phyloP scores from a whole-genome alignment of 2,113 vertebrate species.

The Zosterops hypoxanthus region DNA sequence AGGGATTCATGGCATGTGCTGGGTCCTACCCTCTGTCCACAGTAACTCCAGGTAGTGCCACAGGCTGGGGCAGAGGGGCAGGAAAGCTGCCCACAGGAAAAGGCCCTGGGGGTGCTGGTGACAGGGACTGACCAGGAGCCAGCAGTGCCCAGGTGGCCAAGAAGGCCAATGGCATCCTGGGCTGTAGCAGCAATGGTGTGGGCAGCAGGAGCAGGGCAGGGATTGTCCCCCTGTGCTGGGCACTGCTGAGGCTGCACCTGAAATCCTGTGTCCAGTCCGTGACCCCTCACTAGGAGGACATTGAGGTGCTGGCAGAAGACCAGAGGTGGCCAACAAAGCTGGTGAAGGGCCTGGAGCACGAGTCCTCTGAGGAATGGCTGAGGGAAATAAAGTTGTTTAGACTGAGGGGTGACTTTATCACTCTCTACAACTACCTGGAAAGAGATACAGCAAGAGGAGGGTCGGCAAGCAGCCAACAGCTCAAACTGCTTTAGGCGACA shows the following conservation, averaged over 20 bases:
- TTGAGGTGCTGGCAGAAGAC: neutral
- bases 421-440: neutral
- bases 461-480: too few relatives aligned
- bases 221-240: fast-evolving
- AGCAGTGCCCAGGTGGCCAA: neutral
- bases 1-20: neutral
- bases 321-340: too few relatives aligned
- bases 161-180: neutral
- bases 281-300: neutral
- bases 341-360: neutral
- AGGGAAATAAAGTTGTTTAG: neutral
- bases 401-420: neutral
- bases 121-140: neutral
- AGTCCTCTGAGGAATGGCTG: neutral
- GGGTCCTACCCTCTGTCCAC: too few relatives aligned
- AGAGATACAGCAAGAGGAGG: neutral
- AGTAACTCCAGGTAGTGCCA: too few relatives aligned
- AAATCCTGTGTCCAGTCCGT: too few relatives aligned
- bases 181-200: fast-evolving
- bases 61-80: neutral
- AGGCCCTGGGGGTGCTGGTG: neutral
- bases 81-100: neutral
- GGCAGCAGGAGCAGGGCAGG: neutral
- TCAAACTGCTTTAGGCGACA: neutral
- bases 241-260: fast-evolving